Percentiles rank a stretch among this genome's conserved stretches.
These are phyloP conservation scores for Latrodectus elegans DNA, from an alignment of 2,888 invertebrate species.

Conservation along the genomic window DNA sequence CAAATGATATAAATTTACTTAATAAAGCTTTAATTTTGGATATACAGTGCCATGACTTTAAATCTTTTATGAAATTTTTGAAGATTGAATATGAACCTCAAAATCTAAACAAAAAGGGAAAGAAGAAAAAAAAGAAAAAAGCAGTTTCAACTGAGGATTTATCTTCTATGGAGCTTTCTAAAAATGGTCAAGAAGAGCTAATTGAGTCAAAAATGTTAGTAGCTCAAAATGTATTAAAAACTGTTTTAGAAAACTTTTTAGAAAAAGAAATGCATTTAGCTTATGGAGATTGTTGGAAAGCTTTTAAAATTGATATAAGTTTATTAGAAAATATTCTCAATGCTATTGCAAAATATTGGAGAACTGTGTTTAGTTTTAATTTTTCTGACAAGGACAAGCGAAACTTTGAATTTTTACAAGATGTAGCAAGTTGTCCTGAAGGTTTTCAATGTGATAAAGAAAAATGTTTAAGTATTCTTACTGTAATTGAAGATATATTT, in stretches of 20 bases:
- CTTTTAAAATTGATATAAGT: background rate
- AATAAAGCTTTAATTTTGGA: conserved; percentile 43
- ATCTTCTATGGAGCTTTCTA: no score
- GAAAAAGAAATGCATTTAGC: conserved; percentile 33
- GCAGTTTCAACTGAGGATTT: no score
- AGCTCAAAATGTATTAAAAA: background rate
- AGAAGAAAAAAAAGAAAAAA: no score
- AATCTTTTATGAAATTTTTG: background rate
- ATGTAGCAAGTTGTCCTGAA: conserved; percentile 22
- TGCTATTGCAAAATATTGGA: conserved; percentile 27
- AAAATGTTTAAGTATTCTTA: conserved; percentile 16
- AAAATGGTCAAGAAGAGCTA: no score
- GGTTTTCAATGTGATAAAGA: conserved; percentile 14
- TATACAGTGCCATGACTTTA: conserved; percentile 19
- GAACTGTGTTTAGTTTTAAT: conserved; percentile 8
- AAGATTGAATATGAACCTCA: no score
- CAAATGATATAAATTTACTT: conserved; percentile 55
- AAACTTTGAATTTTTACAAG: conserved; percentile 15
- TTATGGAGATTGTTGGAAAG: conserved; percentile 47
- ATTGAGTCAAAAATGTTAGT: no score
- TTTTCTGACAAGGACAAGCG: conserved; percentile 1
- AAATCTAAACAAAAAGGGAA: no score
- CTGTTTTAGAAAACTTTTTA: conserved; percentile 30
- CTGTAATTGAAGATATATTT: conserved; percentile 27
- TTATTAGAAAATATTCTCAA: background rate